Evolutionary conservation across 1,140 invertebrate genomes (phyloP).

Genomic region (Drosophila leontia): DNA sequence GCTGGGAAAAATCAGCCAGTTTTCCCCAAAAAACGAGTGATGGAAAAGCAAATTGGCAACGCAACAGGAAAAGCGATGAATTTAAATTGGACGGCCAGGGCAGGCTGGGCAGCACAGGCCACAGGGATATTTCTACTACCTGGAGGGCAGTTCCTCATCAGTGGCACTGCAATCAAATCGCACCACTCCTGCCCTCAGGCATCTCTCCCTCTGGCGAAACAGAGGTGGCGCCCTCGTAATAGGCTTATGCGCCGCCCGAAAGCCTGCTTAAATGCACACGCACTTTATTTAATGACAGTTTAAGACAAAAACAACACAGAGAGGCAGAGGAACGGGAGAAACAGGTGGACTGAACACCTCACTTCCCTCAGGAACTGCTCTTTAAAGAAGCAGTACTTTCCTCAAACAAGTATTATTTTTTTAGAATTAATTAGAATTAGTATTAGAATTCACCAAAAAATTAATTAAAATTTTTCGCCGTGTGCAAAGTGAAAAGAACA

Average conservation of each 20-base stretch:
- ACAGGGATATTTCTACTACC: too few relatives aligned
- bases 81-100: slow-evolving; percentile 3
- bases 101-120: neutral
- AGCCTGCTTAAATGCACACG: slow-evolving; percentile 68
- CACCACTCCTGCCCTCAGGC: neutral
- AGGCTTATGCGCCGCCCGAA: slow-evolving; percentile 56
- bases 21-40: neutral
- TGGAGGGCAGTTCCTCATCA: neutral
- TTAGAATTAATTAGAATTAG: neutral
- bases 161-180: neutral
- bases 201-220: neutral
- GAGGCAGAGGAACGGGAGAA: neutral
- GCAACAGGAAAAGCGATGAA: neutral
- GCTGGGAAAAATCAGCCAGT: neutral
- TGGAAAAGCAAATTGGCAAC: neutral
- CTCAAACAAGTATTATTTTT: neutral
- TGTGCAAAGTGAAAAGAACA: neutral
- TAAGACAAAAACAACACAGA: slow-evolving; percentile 31
- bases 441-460: neutral
- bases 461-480: neutral
- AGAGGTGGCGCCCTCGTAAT: slow-evolving; percentile 40
- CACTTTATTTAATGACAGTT: slow-evolving; percentile 69
- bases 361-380: neutral
- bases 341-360: neutral
- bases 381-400: neutral